phyloP scores from a whole-genome alignment of 1,140 invertebrate species.

The Lasioglossum baleicum region DNA sequence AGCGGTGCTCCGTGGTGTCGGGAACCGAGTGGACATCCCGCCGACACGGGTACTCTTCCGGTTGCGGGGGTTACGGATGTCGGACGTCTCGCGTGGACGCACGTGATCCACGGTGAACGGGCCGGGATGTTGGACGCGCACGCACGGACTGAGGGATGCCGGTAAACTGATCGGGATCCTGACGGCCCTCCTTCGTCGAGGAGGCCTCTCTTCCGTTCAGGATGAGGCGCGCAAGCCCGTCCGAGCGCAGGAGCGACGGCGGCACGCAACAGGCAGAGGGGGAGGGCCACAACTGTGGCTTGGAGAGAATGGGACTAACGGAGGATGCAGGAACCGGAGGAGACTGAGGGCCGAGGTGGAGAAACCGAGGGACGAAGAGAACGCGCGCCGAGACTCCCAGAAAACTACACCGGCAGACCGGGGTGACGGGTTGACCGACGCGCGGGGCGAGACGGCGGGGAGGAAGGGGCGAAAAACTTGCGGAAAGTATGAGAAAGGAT shows the following conservation, averaged over 20 bases:
- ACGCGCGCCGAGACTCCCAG: background rate
- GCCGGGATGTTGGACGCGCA: slow-evolving; percentile 36
- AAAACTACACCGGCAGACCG: background rate
- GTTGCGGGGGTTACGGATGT: background rate
- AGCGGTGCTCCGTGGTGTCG: background rate
- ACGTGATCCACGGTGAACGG: slow-evolving; percentile 48
- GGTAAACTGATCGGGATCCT: slow-evolving; percentile 65
- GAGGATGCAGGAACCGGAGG: background rate
- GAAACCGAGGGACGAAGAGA: background rate
- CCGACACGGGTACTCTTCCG: background rate
- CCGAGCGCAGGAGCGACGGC: slow-evolving; percentile 41
- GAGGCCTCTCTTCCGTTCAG: slow-evolving; percentile 53
- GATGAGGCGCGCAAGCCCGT: slow-evolving; percentile 62
- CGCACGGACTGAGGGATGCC: slow-evolving; percentile 57
- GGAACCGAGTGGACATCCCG: slow-evolving; percentile 17
- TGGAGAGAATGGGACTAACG: slow-evolving; percentile 28
- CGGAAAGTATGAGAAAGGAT: background rate
- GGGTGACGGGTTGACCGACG: too few relatives aligned
- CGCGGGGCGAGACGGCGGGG: too few relatives aligned
- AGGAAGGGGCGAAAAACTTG: too few relatives aligned
- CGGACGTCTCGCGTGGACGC: slow-evolving; percentile 4
- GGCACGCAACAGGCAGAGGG: slow-evolving; percentile 13
- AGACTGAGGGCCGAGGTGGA: background rate
- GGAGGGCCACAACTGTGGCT: background rate
- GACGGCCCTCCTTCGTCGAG: slow-evolving; percentile 55